Evolutionary conservation across 2,888 invertebrate species (phyloP), one percentile per base, ranked within the genome.

Genomic region (Dryobota labecula): DNA sequence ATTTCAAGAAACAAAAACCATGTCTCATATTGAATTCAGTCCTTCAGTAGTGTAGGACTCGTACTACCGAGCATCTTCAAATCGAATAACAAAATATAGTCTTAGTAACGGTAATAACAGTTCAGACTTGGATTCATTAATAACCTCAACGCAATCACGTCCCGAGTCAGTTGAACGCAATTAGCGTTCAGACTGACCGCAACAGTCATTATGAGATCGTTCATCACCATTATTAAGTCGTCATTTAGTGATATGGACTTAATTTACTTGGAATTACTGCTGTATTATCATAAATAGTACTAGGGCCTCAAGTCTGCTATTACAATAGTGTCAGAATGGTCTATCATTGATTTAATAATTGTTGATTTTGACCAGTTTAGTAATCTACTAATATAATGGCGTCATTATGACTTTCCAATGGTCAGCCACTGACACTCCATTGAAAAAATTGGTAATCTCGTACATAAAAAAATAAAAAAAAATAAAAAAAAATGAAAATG

Each of bases 101-200:
- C 43, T 33, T 41, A 30, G n/a, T 27, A 45, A 38, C 45, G 18
- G 41, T 20, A 51, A 47, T 43, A 43, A 63, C 72, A n/a, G 53
- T 63, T 54, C n/a, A 13, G 70, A 57, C 43, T 41, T 38, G 18
- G 24, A 54, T 66, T 78, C 43, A 76, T 78, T 77, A 76, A 71
- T 58, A 77, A 66, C 62, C 24, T 33, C 15, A 45, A 65, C 38
- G 64, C 60, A 76, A 70, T 70, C 54, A 57, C 27, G 54, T 41
- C 36, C 38, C n/a, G 11, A 54, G 43, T 38, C n/a, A n/a, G n/a
- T n/a, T n/a, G n/a, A n/a, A n/a, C n/a, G n/a, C n/a, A n/a, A n/a
- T n/a, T n/a, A n/a, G 53, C 45, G 60, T 61, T 53, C 70, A 76
- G 33, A 62, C 43, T 51, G 33, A 27, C 51, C 9, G 24, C 33